Evolutionary conservation across 2,113 vertebrate genomes (phyloP).

Genomic region (Herpetotheres cachinnans): DNA sequence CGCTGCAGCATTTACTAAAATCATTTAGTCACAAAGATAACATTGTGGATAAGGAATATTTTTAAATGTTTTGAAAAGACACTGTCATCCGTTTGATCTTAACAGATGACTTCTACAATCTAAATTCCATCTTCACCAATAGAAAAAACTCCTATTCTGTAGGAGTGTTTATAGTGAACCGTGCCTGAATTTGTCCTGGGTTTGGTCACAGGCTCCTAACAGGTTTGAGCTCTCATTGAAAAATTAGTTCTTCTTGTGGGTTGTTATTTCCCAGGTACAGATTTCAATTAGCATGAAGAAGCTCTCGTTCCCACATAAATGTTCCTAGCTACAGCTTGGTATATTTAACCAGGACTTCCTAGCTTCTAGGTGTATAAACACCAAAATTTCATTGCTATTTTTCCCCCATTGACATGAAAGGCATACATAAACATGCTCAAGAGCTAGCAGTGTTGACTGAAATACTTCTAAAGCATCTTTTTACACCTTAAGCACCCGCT

Average conservation of each 20-base stretch:
- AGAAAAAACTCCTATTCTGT: neutral
- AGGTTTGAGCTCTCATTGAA: neutral
- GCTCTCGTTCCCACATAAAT: neutral
- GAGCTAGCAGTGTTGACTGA: constrained; percentile 13
- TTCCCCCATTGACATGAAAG: constrained; percentile 29
- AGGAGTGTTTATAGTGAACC: neutral
- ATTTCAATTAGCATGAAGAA: constrained; percentile 18
- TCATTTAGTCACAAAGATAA: constrained; percentile 18
- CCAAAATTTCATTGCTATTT: constrained; percentile 45
- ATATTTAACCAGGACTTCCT: constrained; percentile 10
- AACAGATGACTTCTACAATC: neutral
- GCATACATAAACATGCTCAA: constrained; percentile 12
- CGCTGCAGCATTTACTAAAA: constrained; percentile 7
- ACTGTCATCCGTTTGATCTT: neutral
- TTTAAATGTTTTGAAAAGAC: neutral
- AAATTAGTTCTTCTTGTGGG: neutral
- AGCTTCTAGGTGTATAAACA: constrained; percentile 34
- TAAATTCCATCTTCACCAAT: neutral
- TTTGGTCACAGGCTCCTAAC: neutral
- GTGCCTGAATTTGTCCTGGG: neutral
- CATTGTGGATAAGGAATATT: constrained; percentile 6
- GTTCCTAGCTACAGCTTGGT: neutral
- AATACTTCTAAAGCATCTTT: constrained; percentile 45
- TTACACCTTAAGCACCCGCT: neutral
- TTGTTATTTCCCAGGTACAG: constrained; percentile 18